These are phyloP conservation scores for Dynastes hyllus DNA, from an alignment of 2,888 invertebrate species.

Conservation along the genomic window DNA sequence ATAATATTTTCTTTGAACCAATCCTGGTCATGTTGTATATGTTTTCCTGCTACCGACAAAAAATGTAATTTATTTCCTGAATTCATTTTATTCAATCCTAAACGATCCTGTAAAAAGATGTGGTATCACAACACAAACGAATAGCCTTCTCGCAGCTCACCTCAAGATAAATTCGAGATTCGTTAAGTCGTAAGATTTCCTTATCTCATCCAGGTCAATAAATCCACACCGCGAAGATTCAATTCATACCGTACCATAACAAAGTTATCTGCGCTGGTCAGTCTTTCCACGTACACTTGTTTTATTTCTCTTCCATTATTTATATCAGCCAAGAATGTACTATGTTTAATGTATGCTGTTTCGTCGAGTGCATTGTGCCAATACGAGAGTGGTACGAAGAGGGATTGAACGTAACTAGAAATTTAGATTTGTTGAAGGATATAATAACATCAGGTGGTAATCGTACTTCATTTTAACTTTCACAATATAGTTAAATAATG, in stretches of 20 bases:
- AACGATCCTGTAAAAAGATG: conserved; percentile 79
- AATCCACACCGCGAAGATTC: conserved; percentile 98
- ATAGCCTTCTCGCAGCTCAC: conserved; percentile 71
- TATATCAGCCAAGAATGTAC: conserved; percentile 94
- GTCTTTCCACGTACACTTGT: conserved; percentile 83
- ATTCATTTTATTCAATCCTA: conserved; percentile 85
- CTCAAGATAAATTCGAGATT: conserved; percentile 84
- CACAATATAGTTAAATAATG: too few species aligned
- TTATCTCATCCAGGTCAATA: conserved; percentile 89
- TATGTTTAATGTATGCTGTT: conserved; percentile 81
- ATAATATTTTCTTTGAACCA: conserved; percentile 88
- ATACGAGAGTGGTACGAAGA: conserved; percentile 94
- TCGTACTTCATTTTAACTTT: too few species aligned
- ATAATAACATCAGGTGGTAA: too few species aligned
- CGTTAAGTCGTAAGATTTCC: conserved; percentile 79
- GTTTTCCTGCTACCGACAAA: conserved; percentile 84
- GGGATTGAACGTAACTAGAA: conserved; percentile 83
- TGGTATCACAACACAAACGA: neutral
- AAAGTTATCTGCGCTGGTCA: conserved; percentile 85
- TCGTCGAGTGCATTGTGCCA: conserved; percentile 98
- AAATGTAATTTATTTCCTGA: conserved; percentile 82
- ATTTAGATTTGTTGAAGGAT: conserved; percentile 37
- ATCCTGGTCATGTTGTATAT: conserved; percentile 82
- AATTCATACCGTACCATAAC: conserved; percentile 90
- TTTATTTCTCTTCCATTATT: conserved; percentile 89